phyloP scores from a whole-genome alignment of 1,140 invertebrate species.

The Proctacanthus coquilletti region DNA sequence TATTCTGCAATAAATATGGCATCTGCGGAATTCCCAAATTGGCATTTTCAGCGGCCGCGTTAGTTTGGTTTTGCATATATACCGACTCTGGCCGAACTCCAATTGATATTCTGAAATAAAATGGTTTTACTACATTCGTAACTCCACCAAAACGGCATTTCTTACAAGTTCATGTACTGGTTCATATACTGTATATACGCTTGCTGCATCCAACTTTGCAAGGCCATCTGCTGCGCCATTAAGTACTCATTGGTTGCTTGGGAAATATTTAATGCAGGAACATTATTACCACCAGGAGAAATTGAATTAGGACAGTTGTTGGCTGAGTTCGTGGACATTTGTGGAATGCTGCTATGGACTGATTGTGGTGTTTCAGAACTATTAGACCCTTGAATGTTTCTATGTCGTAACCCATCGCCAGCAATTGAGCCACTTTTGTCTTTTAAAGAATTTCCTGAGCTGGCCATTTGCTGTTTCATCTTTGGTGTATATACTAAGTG shows the following conservation, averaged over 20 bases:
- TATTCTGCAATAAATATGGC: constrained; percentile 6
- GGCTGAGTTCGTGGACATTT: too few species aligned
- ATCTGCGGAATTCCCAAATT: constrained; percentile 3
- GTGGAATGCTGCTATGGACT: too few species aligned
- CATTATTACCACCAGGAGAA: not conserved
- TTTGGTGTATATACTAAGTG: constrained; percentile 61
- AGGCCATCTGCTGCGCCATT: constrained; percentile 38
- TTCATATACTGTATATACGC: constrained; percentile 72
- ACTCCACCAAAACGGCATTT: too few species aligned
- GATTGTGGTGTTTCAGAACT: too few species aligned
- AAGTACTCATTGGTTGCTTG: not conserved
- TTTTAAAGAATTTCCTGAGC: constrained; percentile 24
- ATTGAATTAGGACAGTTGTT: not conserved
- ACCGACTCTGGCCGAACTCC: not conserved
- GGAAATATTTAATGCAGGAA: not conserved
- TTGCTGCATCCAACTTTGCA: constrained; percentile 57
- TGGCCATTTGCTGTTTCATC: constrained; percentile 20
- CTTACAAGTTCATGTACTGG: constrained; percentile 62
- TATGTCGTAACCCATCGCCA: constrained; percentile 24
- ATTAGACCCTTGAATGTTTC: too few species aligned
- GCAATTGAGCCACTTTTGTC: constrained; percentile 20
- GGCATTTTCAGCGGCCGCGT: too few species aligned
- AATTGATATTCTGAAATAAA: not conserved
- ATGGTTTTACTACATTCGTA: not conserved
- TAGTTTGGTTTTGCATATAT: not conserved